phyloP scores from a whole-genome alignment of 2,888 invertebrate species.

The Plagodis pulveraria region DNA sequence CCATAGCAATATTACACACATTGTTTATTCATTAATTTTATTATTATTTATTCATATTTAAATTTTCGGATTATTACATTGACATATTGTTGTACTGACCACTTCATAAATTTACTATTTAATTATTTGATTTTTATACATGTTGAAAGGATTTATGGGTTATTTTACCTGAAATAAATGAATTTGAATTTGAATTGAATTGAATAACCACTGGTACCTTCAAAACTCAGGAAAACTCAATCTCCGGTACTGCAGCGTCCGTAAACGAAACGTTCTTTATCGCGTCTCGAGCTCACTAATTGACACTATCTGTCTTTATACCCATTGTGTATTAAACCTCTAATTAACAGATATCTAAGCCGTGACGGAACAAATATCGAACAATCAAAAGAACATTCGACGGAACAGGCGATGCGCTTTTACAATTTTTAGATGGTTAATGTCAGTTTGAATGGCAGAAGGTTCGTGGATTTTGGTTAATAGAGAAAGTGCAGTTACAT shows the following conservation, averaged over 20 bases:
- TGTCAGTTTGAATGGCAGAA: conserved; percentile 16
- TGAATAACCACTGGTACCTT: too few relatives aligned
- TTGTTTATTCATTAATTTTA: too few relatives aligned
- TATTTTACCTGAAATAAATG: too few relatives aligned
- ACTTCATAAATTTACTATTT: too few relatives aligned
- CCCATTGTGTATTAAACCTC: conserved; percentile 62
- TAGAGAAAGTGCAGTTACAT: conserved; percentile 1
- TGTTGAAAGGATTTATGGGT: too few relatives aligned
- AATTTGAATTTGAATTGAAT: too few relatives aligned
- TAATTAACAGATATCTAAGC: conserved; percentile 69
- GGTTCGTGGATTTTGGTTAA: background rate
- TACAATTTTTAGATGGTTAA: conserved; percentile 33
- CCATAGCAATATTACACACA: too few relatives aligned
- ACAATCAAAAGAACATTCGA: conserved; percentile 59
- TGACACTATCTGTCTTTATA: conserved; percentile 72
- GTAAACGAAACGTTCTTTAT: conserved; percentile 18
- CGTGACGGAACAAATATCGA: conserved; percentile 52
- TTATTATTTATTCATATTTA: too few relatives aligned
- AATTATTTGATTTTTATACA: too few relatives aligned
- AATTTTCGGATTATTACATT: too few relatives aligned
- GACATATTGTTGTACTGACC: too few relatives aligned
- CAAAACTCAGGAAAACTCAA: background rate
- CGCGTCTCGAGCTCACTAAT: conserved; percentile 53
- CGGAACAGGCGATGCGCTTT: conserved; percentile 43
- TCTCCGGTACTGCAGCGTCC: conserved; percentile 12